These are phyloP conservation scores for Tetramorium simillimum DNA, from an alignment of 1,140 invertebrate species.

Conservation along the genomic window DNA sequence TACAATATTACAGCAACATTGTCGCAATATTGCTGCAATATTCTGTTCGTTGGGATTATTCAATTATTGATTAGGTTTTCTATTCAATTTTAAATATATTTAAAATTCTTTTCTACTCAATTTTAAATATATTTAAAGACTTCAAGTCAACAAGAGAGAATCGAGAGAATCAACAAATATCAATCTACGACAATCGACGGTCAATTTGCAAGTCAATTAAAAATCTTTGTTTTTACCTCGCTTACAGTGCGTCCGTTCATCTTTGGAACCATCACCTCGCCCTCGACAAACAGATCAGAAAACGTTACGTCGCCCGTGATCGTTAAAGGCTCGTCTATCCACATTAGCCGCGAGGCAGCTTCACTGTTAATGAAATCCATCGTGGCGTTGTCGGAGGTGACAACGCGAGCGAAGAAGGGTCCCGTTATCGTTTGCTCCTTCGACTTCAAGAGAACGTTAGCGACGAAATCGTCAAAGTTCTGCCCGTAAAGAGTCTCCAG, in stretches of 20 bases:
- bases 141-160: background rate
- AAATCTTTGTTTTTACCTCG: conserved; percentile 54
- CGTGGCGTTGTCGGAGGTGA: conserved; percentile 60
- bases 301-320: conserved; percentile 70
- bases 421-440: conserved; percentile 59
- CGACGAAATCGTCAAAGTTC: conserved; percentile 58
- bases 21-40: too few relatives aligned
- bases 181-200: background rate
- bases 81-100: too few relatives aligned
- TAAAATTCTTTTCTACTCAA: background rate
- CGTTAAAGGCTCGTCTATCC: conserved; percentile 63
- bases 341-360: conserved; percentile 58
- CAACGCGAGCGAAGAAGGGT: conserved; percentile 35
- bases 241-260: conserved; percentile 62
- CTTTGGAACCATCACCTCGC: conserved; percentile 49
- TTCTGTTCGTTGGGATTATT: too few relatives aligned
- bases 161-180: background rate
- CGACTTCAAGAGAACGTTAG: conserved; percentile 63
- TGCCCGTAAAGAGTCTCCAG: conserved; percentile 50
- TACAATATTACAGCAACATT: too few relatives aligned
- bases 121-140: background rate
- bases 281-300: conserved; percentile 64
- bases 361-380: conserved; percentile 63
- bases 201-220: background rate
- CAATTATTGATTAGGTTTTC: too few relatives aligned